Conservation (phyloP, 2,113 vertebrate species). For the Dipodomys stephensi region DNA sequence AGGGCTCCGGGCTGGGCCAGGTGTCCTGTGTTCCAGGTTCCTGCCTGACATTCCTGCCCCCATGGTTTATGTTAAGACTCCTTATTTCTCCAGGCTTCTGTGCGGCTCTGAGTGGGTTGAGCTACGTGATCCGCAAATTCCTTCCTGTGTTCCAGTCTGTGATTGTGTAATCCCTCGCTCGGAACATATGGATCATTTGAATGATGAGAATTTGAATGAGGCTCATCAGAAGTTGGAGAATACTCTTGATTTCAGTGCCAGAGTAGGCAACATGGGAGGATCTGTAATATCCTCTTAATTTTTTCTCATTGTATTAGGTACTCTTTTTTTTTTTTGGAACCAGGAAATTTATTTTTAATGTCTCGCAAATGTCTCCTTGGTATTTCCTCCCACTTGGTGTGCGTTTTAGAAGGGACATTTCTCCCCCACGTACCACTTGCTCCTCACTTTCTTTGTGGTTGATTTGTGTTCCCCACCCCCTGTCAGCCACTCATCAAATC, state of each 20-base stretch:
- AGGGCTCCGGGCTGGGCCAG: neutral
- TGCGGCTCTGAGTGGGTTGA: neutral
- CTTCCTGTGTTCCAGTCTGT: neutral
- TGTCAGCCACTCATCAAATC: neutral
- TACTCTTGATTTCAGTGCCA: constrained; percentile 38
- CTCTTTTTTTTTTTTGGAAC: neutral
- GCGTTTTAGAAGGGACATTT: neutral
- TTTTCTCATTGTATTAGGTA: neutral
- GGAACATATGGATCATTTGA: constrained; percentile 36
- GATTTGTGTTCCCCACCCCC: neutral
- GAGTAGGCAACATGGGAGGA: neutral
- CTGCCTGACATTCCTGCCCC: too few relatives aligned
- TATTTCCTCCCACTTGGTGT: neutral
- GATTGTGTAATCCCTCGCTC: constrained; percentile 2
- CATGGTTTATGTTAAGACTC: neutral
- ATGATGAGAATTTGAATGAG: constrained; percentile 53
- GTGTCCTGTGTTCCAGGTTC: neutral
- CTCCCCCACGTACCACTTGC: neutral
- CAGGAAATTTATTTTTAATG: constrained; percentile 10
- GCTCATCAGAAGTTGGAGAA: constrained; percentile 45
- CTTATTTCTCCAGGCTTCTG: neutral
- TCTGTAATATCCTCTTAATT: neutral
- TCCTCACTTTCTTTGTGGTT: neutral
- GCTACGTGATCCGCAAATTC: neutral
- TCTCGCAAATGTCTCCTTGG: constrained; percentile 28